These are phyloP conservation scores for Gnatocerus cornutus DNA, from an alignment of 2,888 invertebrate genomes.

Conservation along the genomic window DNA sequence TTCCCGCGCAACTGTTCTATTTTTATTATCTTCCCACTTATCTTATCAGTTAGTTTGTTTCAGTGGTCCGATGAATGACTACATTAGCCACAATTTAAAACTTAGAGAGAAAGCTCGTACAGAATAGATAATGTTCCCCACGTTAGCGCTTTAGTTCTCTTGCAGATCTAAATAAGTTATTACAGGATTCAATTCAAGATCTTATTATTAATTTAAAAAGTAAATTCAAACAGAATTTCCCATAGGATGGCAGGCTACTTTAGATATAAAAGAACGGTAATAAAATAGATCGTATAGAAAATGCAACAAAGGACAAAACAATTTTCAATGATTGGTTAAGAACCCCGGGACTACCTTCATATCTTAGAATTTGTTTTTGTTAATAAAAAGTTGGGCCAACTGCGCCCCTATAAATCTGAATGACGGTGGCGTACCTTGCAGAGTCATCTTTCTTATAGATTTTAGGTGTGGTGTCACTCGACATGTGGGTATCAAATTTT, in stretches of 20 bases:
- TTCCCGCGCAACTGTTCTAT: slow-evolving; percentile 3
- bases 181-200: not conserved
- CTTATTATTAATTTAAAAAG: not conserved
- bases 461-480: slow-evolving; percentile 1
- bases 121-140: slow-evolving; percentile 5
- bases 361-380: no score
- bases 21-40: slow-evolving; percentile 1
- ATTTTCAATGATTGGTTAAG: no score
- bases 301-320: no score
- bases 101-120: not conserved
- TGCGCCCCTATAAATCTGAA: not conserved
- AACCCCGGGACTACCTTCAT: no score
- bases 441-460: not conserved
- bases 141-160: not conserved
- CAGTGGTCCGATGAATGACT: not conserved
- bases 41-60: not conserved
- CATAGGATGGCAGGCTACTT: not conserved
- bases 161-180: slow-evolving; percentile 1
- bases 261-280: not conserved
- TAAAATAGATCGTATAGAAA: no score
- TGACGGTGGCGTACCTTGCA: not conserved
- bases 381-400: no score
- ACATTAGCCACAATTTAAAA: not conserved
- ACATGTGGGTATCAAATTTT: not conserved
- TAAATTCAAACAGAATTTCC: not conserved